Conservation (phyloP, 2,888 invertebrate genomes). For the Clostera curtula region DNA sequence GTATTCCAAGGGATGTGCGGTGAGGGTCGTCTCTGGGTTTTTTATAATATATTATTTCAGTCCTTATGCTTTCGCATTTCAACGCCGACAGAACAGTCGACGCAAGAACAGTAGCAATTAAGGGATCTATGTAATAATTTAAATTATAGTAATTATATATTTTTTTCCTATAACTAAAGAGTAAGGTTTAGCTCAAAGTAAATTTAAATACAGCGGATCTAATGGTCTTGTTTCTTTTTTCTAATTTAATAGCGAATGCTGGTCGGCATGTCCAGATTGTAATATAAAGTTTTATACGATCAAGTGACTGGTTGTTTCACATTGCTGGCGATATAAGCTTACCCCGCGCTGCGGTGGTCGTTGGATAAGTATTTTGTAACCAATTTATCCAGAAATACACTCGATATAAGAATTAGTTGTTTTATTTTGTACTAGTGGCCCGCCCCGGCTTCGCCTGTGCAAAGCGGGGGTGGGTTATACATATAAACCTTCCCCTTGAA, state of each 20-base stretch:
- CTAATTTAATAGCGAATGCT: conserved; percentile 37
- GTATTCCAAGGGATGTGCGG: conserved; percentile 24
- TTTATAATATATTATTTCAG: conserved; percentile 45
- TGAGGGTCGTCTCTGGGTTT: conserved; percentile 30
- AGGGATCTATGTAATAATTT: conserved; percentile 68
- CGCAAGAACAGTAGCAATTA: conserved; percentile 34
- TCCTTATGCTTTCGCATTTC: conserved; percentile 48
- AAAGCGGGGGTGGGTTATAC: too few relatives aligned
- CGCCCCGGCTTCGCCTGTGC: not conserved
- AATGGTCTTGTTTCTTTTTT: conserved; percentile 38
- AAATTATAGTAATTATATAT: conserved; percentile 68
- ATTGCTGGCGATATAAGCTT: conserved; percentile 43
- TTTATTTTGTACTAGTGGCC: conserved; percentile 35
- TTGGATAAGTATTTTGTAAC: conserved; percentile 71
- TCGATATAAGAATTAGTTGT: conserved; percentile 68
- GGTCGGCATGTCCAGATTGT: conserved; percentile 65
- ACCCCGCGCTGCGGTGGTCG: conserved; percentile 41
- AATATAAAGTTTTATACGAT: conserved; percentile 56
- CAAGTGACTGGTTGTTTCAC: conserved; percentile 50
- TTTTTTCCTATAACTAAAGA: conserved; percentile 68
- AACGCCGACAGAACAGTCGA: conserved; percentile 12
- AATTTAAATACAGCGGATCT: conserved; percentile 29
- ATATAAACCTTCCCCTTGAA: too few relatives aligned
- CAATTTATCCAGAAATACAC: conserved; percentile 73
- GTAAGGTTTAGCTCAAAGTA: conserved; percentile 72